These are phyloP conservation scores for Sclerodermus sp. DNA, from an alignment of 2,888 invertebrate species.

Conservation along the genomic window DNA sequence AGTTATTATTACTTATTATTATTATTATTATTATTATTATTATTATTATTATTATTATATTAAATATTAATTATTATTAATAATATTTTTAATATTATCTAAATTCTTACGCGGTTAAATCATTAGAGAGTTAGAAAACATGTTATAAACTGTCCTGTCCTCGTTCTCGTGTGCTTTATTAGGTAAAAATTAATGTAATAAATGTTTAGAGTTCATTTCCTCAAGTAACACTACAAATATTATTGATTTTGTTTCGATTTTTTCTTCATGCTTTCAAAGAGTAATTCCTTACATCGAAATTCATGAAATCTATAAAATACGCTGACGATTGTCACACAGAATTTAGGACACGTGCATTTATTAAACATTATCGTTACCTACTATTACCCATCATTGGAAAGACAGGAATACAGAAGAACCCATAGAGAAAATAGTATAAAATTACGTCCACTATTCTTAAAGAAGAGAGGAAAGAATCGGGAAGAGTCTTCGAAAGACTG, in stretches of 20 bases:
- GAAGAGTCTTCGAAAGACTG: too few species aligned
- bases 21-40: constrained; percentile 6
- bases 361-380: constrained; percentile 42
- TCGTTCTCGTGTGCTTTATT: constrained; percentile 42
- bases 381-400: constrained; percentile 18
- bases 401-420: constrained; percentile 12
- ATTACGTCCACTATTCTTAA: too few species aligned
- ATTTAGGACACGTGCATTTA: constrained; percentile 55
- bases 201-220: too few species aligned
- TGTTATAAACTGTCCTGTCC: constrained; percentile 37
- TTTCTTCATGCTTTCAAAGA: constrained; percentile 10
- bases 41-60: constrained; percentile 20
- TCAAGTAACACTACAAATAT: too few species aligned
- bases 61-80: constrained; percentile 18
- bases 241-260: constrained; percentile 27
- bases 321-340: constrained; percentile 53
- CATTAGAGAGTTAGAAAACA: constrained; percentile 24
- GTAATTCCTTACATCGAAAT: constrained; percentile 25
- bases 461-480: too few species aligned
- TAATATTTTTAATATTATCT: background rate
- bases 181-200: constrained; percentile 47
- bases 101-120: constrained; percentile 16
- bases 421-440: too few species aligned
- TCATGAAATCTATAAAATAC: constrained; percentile 45
- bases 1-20: constrained; percentile 21